phyloP scores from a whole-genome alignment of 1,140 invertebrate species.

The Temnothorax curvispinosus region DNA sequence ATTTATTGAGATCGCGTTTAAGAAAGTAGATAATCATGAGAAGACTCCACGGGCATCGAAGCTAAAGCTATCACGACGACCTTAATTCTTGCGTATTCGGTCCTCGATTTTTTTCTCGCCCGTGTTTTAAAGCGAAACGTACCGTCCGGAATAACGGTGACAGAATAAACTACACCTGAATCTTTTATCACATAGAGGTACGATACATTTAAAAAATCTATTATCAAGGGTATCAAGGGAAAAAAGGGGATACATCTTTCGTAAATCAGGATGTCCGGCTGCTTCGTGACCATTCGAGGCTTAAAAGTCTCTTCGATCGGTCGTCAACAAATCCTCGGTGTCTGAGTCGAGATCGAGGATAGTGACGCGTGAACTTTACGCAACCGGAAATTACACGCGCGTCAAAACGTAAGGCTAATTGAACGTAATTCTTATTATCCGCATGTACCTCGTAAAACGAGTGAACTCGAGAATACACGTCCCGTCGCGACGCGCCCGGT shows the following conservation, averaged over 20 bases:
- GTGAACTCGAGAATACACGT: slow-evolving; percentile 23
- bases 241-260: not conserved
- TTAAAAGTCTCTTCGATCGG: not conserved
- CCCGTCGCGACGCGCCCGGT: not conserved
- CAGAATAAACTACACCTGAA: not conserved
- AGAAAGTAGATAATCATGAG: slow-evolving; percentile 31
- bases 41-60: not conserved
- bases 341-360: not conserved
- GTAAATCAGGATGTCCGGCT: not conserved
- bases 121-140: not conserved
- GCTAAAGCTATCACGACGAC: not conserved
- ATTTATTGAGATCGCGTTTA: slow-evolving; percentile 40
- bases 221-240: not conserved
- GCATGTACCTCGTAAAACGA: slow-evolving; percentile 61
- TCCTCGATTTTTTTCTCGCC: not conserved
- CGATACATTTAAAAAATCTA: not conserved
- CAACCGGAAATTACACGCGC: slow-evolving; percentile 55
- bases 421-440: slow-evolving; percentile 73
- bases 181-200: not conserved
- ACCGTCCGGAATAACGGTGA: not conserved
- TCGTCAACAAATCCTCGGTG: not conserved
- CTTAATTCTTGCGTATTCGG: not conserved
- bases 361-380: slow-evolving; percentile 52
- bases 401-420: slow-evolving; percentile 63
- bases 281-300: not conserved